Evolutionary conservation across 23 tunicate species (phyloP).

Genomic region (Styela clava): DNA sequence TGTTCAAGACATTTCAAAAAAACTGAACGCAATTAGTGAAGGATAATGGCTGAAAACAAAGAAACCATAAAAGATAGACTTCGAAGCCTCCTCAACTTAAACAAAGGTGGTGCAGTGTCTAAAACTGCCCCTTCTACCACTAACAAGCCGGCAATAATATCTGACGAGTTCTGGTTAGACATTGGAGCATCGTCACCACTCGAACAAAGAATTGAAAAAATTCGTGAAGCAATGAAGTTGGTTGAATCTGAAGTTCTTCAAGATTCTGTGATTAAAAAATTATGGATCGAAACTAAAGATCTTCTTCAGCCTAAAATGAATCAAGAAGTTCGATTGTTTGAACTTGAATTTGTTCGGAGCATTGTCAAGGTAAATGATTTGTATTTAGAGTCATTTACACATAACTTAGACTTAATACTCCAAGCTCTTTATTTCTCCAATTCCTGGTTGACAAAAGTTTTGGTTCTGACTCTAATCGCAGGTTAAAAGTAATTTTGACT

Average conservation of each 20-base stretch:
- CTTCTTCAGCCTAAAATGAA: constrained; percentile 36
- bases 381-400: not conserved
- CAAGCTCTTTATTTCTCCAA: too few species aligned
- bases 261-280: constrained; percentile 38
- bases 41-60: constrained; percentile 67
- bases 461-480: too few species aligned
- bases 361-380: constrained; percentile 22
- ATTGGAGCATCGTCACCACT: constrained; percentile 30
- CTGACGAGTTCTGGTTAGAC: constrained; percentile 59
- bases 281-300: constrained; percentile 82
- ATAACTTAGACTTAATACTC: too few species aligned
- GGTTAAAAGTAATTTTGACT: too few species aligned
- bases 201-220: constrained; percentile 43
- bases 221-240: constrained; percentile 29
- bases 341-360: constrained; percentile 43
- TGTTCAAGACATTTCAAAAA: not conserved
- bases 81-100: constrained; percentile 33
- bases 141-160: constrained; percentile 5
- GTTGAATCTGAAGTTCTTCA: constrained; percentile 51
- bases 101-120: not conserved
- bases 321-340: constrained; percentile 18
- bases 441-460: too few species aligned
- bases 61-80: constrained; percentile 27
- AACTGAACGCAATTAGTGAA: constrained; percentile 7
- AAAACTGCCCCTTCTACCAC: not conserved